Conservation (phyloP, 2,113 vertebrate genomes). For the Channa maculata region DNA sequence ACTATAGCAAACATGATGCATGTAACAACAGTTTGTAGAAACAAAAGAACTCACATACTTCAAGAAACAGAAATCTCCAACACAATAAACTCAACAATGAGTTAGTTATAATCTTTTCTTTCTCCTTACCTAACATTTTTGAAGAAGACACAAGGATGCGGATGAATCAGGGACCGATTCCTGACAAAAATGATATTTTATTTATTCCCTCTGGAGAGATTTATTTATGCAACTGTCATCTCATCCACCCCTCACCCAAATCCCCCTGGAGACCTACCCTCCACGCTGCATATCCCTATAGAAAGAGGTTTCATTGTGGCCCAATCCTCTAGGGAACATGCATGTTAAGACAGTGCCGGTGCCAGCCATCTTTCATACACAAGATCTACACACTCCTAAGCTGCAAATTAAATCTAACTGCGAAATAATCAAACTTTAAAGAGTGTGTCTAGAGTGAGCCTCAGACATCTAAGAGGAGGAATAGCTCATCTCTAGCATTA, state of each 20-base stretch:
- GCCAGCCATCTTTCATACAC: conserved; percentile 1
- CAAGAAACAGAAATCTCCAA: too few species aligned
- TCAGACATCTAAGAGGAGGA: neutral
- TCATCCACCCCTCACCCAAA: neutral
- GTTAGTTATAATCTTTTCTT: conserved; percentile 17
- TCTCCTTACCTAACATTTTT: conserved; percentile 54
- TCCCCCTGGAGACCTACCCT: conserved; percentile 10
- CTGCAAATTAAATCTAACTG: conserved; percentile 36
- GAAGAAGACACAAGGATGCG: conserved; percentile 30
- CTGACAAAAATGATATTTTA: conserved; percentile 59
- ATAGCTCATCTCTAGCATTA: neutral
- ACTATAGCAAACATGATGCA: too few species aligned
- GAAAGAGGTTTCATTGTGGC: conserved; percentile 18
- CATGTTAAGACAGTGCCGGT: neutral
- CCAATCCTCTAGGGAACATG: conserved; percentile 15
- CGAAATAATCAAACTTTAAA: neutral
- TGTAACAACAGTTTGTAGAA: too few species aligned
- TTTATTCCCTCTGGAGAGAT: conserved; percentile 50
- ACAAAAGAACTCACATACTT: too few species aligned
- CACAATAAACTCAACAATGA: too few species aligned
- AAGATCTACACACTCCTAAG: neutral
- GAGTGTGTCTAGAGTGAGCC: neutral
- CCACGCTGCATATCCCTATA: conserved; percentile 7
- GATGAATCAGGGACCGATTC: conserved; percentile 48
- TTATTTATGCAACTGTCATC: conserved; percentile 73